Evolutionary conservation across 2,113 vertebrate genomes (phyloP).

Genomic region (Semnornis frantzii): DNA sequence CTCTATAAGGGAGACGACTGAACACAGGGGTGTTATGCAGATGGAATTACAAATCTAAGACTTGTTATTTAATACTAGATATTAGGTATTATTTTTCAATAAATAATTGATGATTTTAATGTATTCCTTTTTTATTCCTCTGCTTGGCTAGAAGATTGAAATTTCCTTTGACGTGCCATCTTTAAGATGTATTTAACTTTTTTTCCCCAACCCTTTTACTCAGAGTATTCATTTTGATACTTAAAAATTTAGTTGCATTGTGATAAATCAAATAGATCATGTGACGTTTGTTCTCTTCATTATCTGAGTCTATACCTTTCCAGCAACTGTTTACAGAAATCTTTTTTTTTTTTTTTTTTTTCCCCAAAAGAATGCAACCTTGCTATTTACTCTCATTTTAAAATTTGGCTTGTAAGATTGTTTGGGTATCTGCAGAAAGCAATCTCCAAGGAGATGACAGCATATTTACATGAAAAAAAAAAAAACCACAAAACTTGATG

Average conservation of each 20-base stretch:
- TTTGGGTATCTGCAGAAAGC: not conserved
- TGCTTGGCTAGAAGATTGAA: not conserved
- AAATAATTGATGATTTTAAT: constrained; percentile 17
- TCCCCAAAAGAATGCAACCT: not conserved
- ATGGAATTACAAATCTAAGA: constrained; percentile 53
- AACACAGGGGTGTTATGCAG: not conserved
- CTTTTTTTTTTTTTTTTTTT: not conserved
- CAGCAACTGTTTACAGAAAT: not conserved
- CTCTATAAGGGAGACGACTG: not conserved
- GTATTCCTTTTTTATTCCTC: not conserved
- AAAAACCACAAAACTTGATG: not conserved
- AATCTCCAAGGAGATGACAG: not conserved
- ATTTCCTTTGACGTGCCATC: not conserved
- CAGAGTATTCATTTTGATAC: not conserved
- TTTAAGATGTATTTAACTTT: not conserved
- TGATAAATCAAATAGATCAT: not conserved
- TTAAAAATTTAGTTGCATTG: not conserved
- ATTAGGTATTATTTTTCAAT: constrained; percentile 44
- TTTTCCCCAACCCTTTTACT: not conserved
- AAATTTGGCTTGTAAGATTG: not conserved
- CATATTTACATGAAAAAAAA: not conserved
- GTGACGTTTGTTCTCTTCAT: not conserved
- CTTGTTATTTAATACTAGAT: constrained; percentile 59
- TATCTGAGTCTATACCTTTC: not conserved
- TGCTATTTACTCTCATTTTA: not conserved